Percentiles rank a stretch among this genome's conserved stretches.
These are phyloP conservation scores for Promerops cafer DNA, from an alignment of 2,113 vertebrate species.

Conservation along the genomic window DNA sequence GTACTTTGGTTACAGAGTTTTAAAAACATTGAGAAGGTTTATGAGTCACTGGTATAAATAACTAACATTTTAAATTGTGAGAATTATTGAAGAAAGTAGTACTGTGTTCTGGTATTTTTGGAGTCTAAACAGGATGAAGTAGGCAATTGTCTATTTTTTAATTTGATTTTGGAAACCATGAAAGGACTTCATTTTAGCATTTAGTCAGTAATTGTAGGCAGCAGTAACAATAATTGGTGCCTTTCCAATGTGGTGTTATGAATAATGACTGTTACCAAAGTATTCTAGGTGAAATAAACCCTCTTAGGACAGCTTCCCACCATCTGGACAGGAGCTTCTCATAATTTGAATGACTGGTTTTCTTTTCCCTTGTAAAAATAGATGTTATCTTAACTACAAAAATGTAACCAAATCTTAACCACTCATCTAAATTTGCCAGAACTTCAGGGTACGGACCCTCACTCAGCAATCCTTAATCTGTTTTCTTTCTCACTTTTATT, in stretches of 20 bases:
- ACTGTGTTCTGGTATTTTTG: not conserved
- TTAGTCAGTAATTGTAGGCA: not conserved
- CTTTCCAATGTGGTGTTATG: not conserved
- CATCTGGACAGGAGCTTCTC: not conserved
- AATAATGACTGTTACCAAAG: not conserved
- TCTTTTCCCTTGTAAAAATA: not conserved
- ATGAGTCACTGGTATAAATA: not conserved
- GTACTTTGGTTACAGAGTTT: not conserved
- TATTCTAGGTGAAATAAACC: not conserved
- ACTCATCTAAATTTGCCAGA: not conserved
- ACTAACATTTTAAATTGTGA: not conserved
- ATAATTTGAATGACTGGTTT: not conserved
- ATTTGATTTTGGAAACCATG: not conserved
- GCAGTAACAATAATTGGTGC: not conserved
- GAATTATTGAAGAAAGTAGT: not conserved
- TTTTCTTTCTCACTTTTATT: not conserved
- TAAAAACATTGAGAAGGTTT: not conserved
- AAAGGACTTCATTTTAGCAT: not conserved
- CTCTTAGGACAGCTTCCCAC: not conserved
- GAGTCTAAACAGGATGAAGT: not conserved
- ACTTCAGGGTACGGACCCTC: not conserved
- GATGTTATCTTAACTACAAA: not conserved
- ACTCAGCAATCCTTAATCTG: not conserved
- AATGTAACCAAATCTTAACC: not conserved
- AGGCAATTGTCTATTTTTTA: not conserved